Evolutionary conservation across 2,113 vertebrate genomes (phyloP).

Genomic region (Eubucco bourcierii): DNA sequence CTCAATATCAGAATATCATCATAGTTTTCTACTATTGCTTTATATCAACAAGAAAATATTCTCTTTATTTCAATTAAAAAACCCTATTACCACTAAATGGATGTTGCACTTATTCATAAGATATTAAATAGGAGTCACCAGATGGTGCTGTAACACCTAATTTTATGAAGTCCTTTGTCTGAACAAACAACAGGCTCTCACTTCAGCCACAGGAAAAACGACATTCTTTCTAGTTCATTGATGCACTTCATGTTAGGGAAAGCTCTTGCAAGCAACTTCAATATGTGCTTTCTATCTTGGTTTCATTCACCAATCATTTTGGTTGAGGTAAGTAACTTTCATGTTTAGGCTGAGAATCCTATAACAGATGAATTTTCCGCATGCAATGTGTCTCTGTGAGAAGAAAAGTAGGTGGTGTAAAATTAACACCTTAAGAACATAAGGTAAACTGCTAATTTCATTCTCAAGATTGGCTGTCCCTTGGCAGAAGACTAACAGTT

Average conservation of each 20-base stretch:
- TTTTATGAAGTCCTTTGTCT: conserved; percentile 54
- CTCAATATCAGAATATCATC: not conserved
- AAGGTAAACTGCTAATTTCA: conserved; percentile 34
- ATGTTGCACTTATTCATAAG: conserved; percentile 32
- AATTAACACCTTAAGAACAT: conserved; percentile 33
- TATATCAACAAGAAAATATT: not conserved
- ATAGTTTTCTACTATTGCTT: not conserved
- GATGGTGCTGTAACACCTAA: conserved; percentile 68
- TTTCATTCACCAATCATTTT: conserved; percentile 16
- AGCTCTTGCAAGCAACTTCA: not conserved
- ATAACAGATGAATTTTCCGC: conserved; percentile 32
- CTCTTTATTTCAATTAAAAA: not conserved
- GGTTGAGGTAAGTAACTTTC: not conserved
- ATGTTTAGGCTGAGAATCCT: conserved; percentile 1
- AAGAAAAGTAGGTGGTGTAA: conserved; percentile 52
- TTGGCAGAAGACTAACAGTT: conserved; percentile 1
- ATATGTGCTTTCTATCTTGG: not conserved
- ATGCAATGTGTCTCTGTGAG: not conserved
- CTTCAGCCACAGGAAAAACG: not conserved
- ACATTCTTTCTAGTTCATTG: not conserved
- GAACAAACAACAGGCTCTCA: conserved; percentile 27
- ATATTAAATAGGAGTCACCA: conserved; percentile 60
- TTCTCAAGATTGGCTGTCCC: not conserved
- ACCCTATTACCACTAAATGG: not conserved
- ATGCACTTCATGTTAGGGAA: not conserved